Percentiles rank a stretch among this genome's conserved stretches.
Conservation (phyloP, 2,888 invertebrate species). For the Meghimatium bilineatum region DNA sequence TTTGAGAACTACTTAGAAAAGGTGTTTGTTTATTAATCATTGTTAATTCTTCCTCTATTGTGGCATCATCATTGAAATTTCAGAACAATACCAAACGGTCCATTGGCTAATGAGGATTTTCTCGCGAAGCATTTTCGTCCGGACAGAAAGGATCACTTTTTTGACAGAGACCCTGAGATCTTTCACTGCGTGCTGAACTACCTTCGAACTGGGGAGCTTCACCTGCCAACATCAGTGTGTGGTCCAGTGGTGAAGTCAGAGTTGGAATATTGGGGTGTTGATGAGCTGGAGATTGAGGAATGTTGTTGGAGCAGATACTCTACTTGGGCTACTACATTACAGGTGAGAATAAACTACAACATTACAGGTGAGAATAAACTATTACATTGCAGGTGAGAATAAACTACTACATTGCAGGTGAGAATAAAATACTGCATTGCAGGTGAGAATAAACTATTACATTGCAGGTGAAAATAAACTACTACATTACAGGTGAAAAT, state of each 20-base stretch:
- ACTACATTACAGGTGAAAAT: no score
- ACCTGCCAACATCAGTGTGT: slow-evolving; percentile 56
- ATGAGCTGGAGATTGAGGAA: slow-evolving; percentile 72
- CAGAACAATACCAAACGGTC: slow-evolving; percentile 51
- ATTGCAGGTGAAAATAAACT: no score
- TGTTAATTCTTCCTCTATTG: neutral
- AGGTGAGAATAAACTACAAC: slow-evolving; percentile 48
- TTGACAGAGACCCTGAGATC: slow-evolving; percentile 57
- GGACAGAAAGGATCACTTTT: slow-evolving; percentile 55
- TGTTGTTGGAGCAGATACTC: slow-evolving; percentile 75
- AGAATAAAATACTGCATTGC: no score
- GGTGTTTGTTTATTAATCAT: no score
- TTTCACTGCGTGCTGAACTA: slow-evolving; percentile 58
- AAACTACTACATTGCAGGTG: no score
- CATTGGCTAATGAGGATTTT: slow-evolving; percentile 51
- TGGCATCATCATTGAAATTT: neutral
- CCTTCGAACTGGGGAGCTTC: slow-evolving; percentile 58
- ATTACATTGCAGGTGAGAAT: no score
- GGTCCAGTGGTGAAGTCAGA: slow-evolving; percentile 62
- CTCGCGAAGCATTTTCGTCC: slow-evolving; percentile 52
- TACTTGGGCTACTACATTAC: slow-evolving; percentile 67
- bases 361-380: no score
- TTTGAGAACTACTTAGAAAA: no score
- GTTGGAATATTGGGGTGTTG: slow-evolving; percentile 74
- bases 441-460: no score